phyloP scores from a whole-genome alignment of 2,113 vertebrate genomes.

The Pipra filicauda region DNA sequence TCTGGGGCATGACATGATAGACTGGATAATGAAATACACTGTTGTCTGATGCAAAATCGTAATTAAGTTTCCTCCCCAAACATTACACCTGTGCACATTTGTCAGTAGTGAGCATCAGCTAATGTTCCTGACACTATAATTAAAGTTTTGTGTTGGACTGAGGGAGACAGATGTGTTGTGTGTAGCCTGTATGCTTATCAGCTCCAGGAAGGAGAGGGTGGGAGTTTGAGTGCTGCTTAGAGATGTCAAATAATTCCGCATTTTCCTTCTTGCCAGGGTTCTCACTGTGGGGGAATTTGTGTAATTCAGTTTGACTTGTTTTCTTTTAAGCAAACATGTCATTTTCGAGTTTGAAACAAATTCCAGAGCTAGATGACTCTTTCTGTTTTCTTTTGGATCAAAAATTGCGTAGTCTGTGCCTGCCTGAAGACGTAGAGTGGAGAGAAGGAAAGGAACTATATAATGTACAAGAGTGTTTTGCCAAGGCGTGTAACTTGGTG shows the following conservation, averaged over 20 bases:
- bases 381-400: background rate
- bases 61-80: slow-evolving; percentile 34
- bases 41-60: background rate
- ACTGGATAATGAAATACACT: background rate
- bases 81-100: slow-evolving; percentile 23
- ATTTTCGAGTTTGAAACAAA: background rate
- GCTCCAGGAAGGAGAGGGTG: background rate
- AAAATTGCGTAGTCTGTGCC: background rate
- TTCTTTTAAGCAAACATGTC: background rate
- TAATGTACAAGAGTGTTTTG: background rate
- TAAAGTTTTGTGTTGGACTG: background rate
- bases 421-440: background rate
- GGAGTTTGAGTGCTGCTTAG: background rate
- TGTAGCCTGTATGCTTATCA: background rate
- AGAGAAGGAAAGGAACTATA: background rate
- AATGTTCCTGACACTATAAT: background rate
- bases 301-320: background rate
- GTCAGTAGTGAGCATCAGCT: background rate
- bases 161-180: background rate
- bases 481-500: accelerated
- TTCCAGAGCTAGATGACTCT: background rate
- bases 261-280: background rate
- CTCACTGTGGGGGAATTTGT: background rate
- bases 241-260: background rate
- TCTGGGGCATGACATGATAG: background rate